Percentiles rank a stretch among this genome's conserved stretches.
Evolutionary conservation across 2,113 vertebrate genomes (phyloP).

Genomic region (Benitochromis conjunctus): DNA sequence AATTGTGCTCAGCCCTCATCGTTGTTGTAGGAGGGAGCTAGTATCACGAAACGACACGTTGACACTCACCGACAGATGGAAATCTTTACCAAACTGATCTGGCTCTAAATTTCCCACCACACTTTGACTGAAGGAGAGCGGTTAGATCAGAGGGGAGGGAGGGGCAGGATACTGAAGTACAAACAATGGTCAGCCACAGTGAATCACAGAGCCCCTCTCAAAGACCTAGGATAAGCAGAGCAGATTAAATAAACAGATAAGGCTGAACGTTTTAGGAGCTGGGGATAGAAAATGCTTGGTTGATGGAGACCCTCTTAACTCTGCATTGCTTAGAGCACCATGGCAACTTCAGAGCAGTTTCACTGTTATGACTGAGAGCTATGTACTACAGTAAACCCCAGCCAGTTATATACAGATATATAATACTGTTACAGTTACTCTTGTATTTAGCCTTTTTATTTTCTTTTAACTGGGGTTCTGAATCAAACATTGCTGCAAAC

Average conservation of each 20-base stretch:
- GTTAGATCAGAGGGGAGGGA: conserved; percentile 47
- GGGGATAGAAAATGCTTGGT: conserved; percentile 28
- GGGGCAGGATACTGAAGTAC: conserved; percentile 50
- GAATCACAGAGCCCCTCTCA: conserved; percentile 59
- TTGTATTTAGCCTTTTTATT: not conserved
- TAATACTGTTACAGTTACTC: not conserved
- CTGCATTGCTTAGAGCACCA: conserved; percentile 33
- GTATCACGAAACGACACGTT: conserved; percentile 12
- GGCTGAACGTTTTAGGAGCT: conserved; percentile 42
- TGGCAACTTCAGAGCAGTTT: conserved; percentile 25
- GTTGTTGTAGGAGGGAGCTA: not conserved
- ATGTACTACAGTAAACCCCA: not conserved
- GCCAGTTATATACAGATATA: not conserved
- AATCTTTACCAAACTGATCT: conserved; percentile 27
- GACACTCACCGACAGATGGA: conserved; percentile 18
- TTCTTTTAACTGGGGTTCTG: not conserved
- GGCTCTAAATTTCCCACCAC: conserved; percentile 36
- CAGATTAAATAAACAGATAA: conserved; percentile 63
- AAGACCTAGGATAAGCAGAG: conserved; percentile 53
- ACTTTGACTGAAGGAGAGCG: conserved; percentile 30
- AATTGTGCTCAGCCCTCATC: not conserved
- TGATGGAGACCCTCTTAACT: conserved; percentile 37
- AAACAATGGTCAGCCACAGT: conserved; percentile 59
- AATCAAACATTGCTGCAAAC: not conserved
- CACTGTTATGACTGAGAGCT: not conserved